Base-by-base conservation (phyloP, 2,888 invertebrate genomes). In the Cristatella mucedo region DNA sequence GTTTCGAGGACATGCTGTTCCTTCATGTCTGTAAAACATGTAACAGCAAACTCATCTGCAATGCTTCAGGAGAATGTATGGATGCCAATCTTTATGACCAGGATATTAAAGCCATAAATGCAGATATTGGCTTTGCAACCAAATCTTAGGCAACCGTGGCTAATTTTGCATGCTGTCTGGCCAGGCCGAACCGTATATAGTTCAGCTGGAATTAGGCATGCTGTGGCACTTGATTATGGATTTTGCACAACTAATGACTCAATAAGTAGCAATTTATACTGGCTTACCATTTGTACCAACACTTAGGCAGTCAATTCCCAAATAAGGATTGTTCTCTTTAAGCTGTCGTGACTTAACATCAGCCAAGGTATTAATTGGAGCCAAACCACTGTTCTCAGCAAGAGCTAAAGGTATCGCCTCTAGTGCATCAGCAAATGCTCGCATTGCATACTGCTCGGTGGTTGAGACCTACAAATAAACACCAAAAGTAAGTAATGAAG, bases 391-490 rank as follows among this genome's bases (percentile, higher is more conserved):
- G 71, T 97, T 97, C 68, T 97, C 95, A 0, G 97, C 89, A 41
- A 97, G 70, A 0, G 97, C 91, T 55, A 95, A 69, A 0, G 97
- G 95, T 55, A 93, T 80, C 41, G 78, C 74, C 67, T 99, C 97
- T 40, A 97, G 71, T 1, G 97, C 95, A 63, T 95, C 89, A 1
- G 91, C 80, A 67, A 91, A 99, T 1, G 82, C 82, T 41, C 91
- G 74, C 75, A 81, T 93, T 2, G 95, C 87, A 70, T 97, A 97
- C 69, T 97, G 95, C 65, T 95, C 95, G 45, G 97, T 69, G 0
- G 89, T 81, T 1, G 85, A 71, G 42, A 76, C 72, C 71, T 74
- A 51, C 15, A 54, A n/a, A 44, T 29, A 45, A 38, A 41, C 33
- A 36, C 40, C 32, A 41, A 37, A 7, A 26, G n/a, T 26, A 26